Conservation (phyloP, 2,888 invertebrate genomes). For the Syrista parreyssii region DNA sequence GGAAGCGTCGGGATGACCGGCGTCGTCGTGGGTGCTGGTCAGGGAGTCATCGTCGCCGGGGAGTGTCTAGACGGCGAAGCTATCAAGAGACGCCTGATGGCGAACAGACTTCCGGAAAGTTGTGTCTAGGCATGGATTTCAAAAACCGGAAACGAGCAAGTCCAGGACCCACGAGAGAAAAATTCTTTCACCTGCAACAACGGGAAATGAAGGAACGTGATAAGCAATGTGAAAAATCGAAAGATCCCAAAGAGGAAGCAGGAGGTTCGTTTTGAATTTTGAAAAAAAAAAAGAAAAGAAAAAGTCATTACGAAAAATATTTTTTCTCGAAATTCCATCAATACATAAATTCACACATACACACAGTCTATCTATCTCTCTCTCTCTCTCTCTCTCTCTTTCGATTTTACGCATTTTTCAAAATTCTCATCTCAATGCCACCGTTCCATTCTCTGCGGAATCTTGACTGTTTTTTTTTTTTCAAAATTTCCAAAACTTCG, state of each 20-base stretch:
- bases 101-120: slow-evolving; percentile 88
- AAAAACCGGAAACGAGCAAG: not conserved
- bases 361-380: no score
- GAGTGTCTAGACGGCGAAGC: slow-evolving; percentile 82
- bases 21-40: slow-evolving; percentile 51
- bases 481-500: not conserved
- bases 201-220: not conserved
- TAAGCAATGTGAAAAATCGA: not conserved
- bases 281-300: not conserved
- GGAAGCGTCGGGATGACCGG: slow-evolving; percentile 43
- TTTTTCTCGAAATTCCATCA: not conserved
- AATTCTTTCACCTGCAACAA: not conserved
- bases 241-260: not conserved
- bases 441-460: not conserved
- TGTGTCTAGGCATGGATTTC: slow-evolving; percentile 75
- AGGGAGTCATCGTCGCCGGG: slow-evolving; percentile 61
- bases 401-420: not conserved
- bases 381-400: not conserved
- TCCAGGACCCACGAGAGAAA: not conserved
- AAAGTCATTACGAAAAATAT: not conserved
- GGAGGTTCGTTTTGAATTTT: not conserved
- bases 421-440: not conserved
- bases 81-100: slow-evolving; percentile 88
- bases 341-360: not conserved
- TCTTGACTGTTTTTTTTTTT: not conserved